Conservation (phyloP, 2,888 invertebrate genomes). For the Cosmia pyralina region DNA sequence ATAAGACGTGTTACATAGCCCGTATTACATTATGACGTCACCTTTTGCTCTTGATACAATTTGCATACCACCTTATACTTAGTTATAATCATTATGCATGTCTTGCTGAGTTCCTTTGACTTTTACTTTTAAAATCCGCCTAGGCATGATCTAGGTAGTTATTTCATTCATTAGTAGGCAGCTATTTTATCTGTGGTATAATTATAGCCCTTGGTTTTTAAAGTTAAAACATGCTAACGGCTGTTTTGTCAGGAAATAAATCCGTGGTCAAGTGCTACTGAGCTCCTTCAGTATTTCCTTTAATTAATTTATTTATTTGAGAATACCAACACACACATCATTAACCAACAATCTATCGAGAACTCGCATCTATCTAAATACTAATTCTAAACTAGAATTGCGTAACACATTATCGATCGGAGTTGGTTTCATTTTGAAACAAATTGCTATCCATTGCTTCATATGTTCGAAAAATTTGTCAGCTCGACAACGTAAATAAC, state of each 20-base stretch:
- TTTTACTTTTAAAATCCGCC: conserved; percentile 57
- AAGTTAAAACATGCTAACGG: not conserved
- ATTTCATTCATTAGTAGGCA: conserved; percentile 1
- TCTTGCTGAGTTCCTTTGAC: conserved; percentile 33
- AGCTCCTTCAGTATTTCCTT: not conserved
- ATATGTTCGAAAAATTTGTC: too few relatives aligned
- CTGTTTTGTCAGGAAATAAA: not conserved
- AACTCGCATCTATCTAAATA: not conserved
- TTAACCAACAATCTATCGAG: not conserved
- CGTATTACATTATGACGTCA: conserved; percentile 41
- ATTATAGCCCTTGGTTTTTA: conserved; percentile 7
- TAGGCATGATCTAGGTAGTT: conserved; percentile 23
- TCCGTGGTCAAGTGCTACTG: not conserved
- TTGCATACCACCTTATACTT: conserved; percentile 52
- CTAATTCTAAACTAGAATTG: too few relatives aligned
- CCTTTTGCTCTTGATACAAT: conserved; percentile 47
- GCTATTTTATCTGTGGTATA: conserved; percentile 8
- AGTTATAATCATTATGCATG: conserved; percentile 42
- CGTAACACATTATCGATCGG: too few relatives aligned
- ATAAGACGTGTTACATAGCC: conserved; percentile 33
- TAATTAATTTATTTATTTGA: not conserved
- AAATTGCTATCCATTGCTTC: too few relatives aligned
- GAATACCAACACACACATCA: not conserved
- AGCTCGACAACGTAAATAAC: too few relatives aligned
- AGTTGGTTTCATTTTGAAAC: too few relatives aligned